Base-by-base conservation (phyloP, 2,113 vertebrate genomes). In the Cyrtonyx montezumae region DNA sequence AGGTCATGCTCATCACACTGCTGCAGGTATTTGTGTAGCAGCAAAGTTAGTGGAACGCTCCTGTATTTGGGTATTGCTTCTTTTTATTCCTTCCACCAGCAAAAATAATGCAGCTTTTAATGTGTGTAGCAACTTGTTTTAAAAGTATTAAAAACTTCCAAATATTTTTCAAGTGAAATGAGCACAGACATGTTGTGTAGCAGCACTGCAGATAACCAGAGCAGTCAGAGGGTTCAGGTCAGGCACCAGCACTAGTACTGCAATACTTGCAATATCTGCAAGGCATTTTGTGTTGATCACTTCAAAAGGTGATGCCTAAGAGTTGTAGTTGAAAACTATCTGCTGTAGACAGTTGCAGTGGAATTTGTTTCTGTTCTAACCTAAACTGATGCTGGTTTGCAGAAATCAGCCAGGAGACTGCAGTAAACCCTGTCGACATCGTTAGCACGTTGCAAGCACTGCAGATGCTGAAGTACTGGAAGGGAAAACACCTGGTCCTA, bases 381-480 rank as follows among this genome's bases (percentile, higher is more conserved):
- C 5, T 13, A 3, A 40, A 53, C 34, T 51, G 42, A 4, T 49
- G 13, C 84, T 95, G 62, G 61, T 45, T 96, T 98, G 79, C 97
- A 99, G 99, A 99, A 95, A 99, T 99, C 97, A 99, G 99, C 97
- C 99, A 99, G 97, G 99, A 99, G 97, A 99, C 99, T 0, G 99
- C 99, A 2, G 99, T 99, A 36, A 99, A 99, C 92, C 99, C 99
- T 0, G 99, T 99, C 68, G 99, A 99, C 97, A 99, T 99, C 6
- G 99, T 99, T 66, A 99, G 99, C 97, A 99, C 99, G 1, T 97
- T 99, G 96, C 99, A 99, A 98, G 99, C 99, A 5, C 99, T 99
- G 66, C 99, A 99, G 98, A 99, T 99, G 99, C 98, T 99, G 67
- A 99, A 99, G 89, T 99, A 99, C 92, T 99, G 99, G 99, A 99